Conservation (phyloP, 2,113 vertebrate genomes). For the Micromys minutus region DNA sequence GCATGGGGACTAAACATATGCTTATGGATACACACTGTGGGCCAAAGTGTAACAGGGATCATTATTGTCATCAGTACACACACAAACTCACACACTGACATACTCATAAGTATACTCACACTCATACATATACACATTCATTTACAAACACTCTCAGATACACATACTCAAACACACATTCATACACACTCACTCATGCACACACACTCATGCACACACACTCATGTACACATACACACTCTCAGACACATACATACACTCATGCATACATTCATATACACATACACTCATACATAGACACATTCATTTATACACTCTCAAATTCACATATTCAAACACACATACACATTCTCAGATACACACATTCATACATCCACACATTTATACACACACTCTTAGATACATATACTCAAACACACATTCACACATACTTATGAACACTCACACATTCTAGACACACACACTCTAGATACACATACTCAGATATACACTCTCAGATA, state of each 20-base stretch:
- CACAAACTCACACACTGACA: not conserved
- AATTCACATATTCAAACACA: not conserved
- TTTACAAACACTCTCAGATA: not conserved
- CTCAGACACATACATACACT: not conserved
- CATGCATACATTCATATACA: not conserved
- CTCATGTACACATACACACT: too few relatives aligned
- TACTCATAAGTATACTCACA: not conserved
- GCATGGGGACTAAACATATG: not conserved
- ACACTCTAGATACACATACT: too few relatives aligned
- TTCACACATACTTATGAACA: too few relatives aligned
- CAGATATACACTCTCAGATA: too few relatives aligned
- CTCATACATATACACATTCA: not conserved
- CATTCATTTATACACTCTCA: too few relatives aligned
- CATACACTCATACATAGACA: not conserved
- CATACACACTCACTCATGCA: not conserved
- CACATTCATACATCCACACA: too few relatives aligned
- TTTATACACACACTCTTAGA: too few relatives aligned
- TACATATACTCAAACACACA: too few relatives aligned
- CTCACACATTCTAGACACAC: too few relatives aligned
- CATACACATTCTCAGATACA: not conserved
- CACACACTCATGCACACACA: not conserved
- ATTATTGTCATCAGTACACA: not conserved
- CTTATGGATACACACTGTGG: not conserved
- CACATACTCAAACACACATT: not conserved
- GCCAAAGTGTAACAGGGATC: slow-evolving; percentile 11